Conservation (phyloP, 2,888 invertebrate species). For the Pemphredon lugubris region DNA sequence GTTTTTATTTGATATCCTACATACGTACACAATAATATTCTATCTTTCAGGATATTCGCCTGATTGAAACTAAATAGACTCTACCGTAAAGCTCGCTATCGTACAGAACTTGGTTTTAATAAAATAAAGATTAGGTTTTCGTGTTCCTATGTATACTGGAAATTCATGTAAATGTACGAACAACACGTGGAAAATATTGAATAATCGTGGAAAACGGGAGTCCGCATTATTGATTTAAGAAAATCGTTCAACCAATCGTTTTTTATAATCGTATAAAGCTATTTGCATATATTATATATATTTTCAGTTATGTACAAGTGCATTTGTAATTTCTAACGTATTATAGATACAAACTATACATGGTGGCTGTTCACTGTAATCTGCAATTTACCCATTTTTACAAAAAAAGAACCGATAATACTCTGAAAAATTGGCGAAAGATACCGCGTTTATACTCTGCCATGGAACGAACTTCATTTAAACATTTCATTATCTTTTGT, state of each 20-base stretch:
- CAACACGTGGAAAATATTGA: background rate
- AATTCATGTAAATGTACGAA: background rate
- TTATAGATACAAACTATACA: conserved; percentile 18
- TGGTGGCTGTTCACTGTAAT: background rate
- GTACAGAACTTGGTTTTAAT: background rate
- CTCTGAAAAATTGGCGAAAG: conserved; percentile 2
- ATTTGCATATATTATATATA: conserved; percentile 14
- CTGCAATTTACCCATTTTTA: conserved; percentile 19
- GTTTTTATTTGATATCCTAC: conserved; percentile 22
- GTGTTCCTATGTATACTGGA: background rate
- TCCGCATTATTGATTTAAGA: conserved; percentile 2
- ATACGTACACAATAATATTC: conserved; percentile 23
- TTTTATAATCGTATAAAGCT: background rate
- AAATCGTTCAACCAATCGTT: background rate
- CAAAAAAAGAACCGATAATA: conserved; percentile 17
- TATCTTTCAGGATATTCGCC: conserved; percentile 3
- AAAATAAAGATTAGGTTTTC: background rate
- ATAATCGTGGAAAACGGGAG: background rate
- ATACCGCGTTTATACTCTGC: background rate
- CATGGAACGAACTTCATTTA: conserved; percentile 1
- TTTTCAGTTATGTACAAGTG: conserved; percentile 22
- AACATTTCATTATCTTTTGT: background rate
- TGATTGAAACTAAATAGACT: conserved; percentile 9
- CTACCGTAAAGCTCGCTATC: background rate
- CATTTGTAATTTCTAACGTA: conserved; percentile 21